Evolutionary conservation across 2,888 invertebrate species (phyloP), one percentile per base, ranked within the genome.

Genomic region (Maniola hyperantus): DNA sequence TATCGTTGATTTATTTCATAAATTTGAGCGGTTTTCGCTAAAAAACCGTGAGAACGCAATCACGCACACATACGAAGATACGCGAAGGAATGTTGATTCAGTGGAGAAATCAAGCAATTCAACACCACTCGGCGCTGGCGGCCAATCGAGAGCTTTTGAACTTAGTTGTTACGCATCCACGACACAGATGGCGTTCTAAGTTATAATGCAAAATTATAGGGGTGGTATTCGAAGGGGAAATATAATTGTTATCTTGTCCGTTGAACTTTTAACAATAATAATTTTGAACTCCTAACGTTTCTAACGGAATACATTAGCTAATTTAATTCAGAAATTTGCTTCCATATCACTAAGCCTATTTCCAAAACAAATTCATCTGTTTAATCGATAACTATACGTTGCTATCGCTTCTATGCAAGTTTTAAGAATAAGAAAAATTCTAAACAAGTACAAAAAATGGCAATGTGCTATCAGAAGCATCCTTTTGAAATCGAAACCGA

Each of bases 61-160:
- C 75, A 91, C 90, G 58, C 90, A 91, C 91, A 90, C 90, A 89
- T 80, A 36, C 55, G 84, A 79, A 82, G 72, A 74, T 90, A 91
- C 91, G 91, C 91, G 88, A 73, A 90, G 92, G 92, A 92, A 92
- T 92, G 92, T 91, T 85, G 91, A 87, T 87, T 91, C 89, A 91
- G 91, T 91, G 89, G 90, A 89, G 90, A 91, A 91, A 91, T 91
- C 89, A 86, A 88, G 88, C 89, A 84, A 87, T 87, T 85, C 86
- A 84, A 82, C 84, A 81, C 81, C 79, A 80, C 77, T 80, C 79
- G 78, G 82, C 82, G 83, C 79, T 80, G 79, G 76, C 81, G 81
- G 77, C 88, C 86, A 87, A 86, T 86, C 74, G 79, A 71, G 83
- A 90, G 90, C 90, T 91, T 91, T 88, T 77, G 75, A 79, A 82